A percentile compares a stretch with the other conserved stretches of the same genome.
phyloP scores from a whole-genome alignment of 2,113 vertebrate genomes.

The Crotalus horridus region DNA sequence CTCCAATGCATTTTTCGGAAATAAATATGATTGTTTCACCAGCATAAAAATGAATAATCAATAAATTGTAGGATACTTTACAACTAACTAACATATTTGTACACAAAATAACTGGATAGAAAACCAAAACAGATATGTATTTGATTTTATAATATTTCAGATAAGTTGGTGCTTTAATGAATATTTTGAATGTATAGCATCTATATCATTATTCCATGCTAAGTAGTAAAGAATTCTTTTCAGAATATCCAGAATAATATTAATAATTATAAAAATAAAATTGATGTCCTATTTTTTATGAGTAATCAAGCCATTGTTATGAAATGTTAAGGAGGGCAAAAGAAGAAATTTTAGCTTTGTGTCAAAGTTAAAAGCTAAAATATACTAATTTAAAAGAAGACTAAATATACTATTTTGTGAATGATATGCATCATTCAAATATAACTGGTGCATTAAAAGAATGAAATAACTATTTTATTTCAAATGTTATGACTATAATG shows the following conservation, averaged over 20 bases:
- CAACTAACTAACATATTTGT: neutral
- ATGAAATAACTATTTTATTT: constrained; percentile 9
- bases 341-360: neutral
- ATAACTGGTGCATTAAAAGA: neutral
- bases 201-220: neutral
- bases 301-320: neutral
- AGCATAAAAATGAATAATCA: neutral
- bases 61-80: neutral
- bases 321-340: neutral
- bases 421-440: neutral
- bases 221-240: neutral
- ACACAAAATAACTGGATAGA: neutral
- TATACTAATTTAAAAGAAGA: neutral
- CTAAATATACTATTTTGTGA: neutral
- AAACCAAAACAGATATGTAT: neutral
- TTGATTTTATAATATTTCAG: neutral
- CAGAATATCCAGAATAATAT: neutral
- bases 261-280: constrained; percentile 1
- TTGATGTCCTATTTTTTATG: neutral
- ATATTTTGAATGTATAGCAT: neutral
- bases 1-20: neutral
- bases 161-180: neutral
- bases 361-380: neutral
- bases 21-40: neutral
- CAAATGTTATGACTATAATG: constrained; percentile 11